A percentile compares a stretch with the other conserved stretches of the same genome.
These are phyloP conservation scores for Tachyglossus aculeatus DNA, from an alignment of 2,797 vertebrate species.

Conservation along the genomic window DNA sequence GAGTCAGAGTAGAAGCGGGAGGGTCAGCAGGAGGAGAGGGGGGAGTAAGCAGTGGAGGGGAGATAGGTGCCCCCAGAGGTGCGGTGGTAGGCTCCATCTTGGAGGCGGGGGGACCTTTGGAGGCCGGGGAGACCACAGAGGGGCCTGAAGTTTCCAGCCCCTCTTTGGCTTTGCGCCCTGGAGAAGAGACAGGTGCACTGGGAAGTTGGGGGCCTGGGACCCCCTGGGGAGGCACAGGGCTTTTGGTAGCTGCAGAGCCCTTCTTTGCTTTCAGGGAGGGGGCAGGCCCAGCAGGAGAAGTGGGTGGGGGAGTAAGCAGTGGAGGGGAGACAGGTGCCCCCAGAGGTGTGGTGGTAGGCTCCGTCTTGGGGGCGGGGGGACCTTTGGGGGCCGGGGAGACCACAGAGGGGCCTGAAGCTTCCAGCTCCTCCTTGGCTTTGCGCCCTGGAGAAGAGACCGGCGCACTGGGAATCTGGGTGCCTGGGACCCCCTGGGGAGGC, in stretches of 20 bases:
- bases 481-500: constrained; percentile 2
- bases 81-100: neutral
- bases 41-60: neutral
- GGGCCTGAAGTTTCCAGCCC: constrained; percentile 12
- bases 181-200: neutral
- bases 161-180: constrained; percentile 6
- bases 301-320: neutral
- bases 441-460: neutral
- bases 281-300: neutral
- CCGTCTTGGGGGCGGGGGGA: constrained; percentile 8
- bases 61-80: neutral
- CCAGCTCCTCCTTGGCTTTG: constrained; percentile 4
- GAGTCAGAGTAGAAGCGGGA: neutral
- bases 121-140: constrained; percentile 13
- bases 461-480: neutral
- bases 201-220: neutral
- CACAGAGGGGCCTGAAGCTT: constrained; percentile 15
- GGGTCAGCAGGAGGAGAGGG: neutral
- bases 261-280: constrained; percentile 2
- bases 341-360: neutral
- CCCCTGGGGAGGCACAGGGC: constrained; percentile 1
- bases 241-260: neutral
- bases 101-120: constrained; percentile 7
- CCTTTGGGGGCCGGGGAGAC: constrained; percentile 18
- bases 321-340: neutral